These are phyloP conservation scores for Clamator glandarius DNA, from an alignment of 2,797 vertebrate species.

Conservation along the genomic window DNA sequence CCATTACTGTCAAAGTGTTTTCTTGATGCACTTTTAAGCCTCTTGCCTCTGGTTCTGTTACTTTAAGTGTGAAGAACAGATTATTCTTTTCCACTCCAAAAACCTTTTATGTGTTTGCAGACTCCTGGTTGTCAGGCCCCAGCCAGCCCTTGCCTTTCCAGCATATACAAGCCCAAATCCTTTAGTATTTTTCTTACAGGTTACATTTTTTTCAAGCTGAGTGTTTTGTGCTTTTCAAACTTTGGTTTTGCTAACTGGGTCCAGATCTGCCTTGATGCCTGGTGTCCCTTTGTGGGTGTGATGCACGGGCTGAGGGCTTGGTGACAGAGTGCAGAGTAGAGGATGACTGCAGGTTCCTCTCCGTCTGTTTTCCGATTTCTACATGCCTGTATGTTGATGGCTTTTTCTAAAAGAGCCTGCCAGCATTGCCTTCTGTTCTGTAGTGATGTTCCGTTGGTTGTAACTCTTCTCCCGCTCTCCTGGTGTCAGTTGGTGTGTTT, in stretches of 20 bases:
- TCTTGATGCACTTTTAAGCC: not conserved
- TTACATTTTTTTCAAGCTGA: not conserved
- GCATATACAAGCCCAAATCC: not conserved
- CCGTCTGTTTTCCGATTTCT: accelerated
- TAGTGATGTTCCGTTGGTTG: not conserved
- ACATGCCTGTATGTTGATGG: no score
- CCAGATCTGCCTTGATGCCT: not conserved
- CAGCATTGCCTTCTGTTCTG: not conserved
- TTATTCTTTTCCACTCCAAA: not conserved
- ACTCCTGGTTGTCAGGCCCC: not conserved
- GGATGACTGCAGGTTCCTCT: accelerated
- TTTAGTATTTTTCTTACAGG: not conserved
- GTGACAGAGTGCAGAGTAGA: not conserved
- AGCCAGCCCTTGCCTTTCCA: not conserved
- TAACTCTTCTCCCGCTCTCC: not conserved
- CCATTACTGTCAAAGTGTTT: not conserved
- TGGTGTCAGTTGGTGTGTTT: not conserved
- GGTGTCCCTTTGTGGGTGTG: not conserved
- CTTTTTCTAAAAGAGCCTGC: not conserved
- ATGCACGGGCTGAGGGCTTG: not conserved
- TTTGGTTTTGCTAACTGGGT: not conserved
- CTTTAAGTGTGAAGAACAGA: not conserved
- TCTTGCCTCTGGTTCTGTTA: not conserved
- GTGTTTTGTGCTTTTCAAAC: not conserved
- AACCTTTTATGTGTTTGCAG: not conserved